A percentile compares a stretch with the other conserved stretches of the same genome.
phyloP scores from a whole-genome alignment of 2,888 invertebrate genomes.

The Nomada lathburiana region DNA sequence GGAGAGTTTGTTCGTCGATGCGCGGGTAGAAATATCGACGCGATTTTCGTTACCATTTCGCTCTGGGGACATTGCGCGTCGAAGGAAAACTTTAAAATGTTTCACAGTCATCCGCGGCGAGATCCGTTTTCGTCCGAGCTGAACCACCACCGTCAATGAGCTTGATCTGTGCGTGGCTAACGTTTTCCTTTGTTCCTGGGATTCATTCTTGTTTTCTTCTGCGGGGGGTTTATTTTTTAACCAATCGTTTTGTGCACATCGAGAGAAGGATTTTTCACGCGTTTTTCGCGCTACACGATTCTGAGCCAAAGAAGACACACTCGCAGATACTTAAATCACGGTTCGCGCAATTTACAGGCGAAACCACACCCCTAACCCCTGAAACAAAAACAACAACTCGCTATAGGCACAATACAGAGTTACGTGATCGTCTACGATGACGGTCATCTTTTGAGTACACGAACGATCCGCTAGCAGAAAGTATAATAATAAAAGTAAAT shows the following conservation, averaged over 20 bases:
- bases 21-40: neutral
- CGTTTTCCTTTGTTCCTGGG: constrained; percentile 2
- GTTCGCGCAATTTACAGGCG: constrained; percentile 21
- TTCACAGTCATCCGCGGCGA: constrained; percentile 55
- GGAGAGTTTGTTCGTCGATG: neutral
- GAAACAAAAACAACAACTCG: constrained; percentile 3
- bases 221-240: neutral
- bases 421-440: neutral
- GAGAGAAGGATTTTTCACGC: neutral
- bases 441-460: constrained; percentile 5
- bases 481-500: no score
- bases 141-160: neutral
- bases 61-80: neutral
- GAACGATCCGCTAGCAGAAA: constrained; percentile 23
- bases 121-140: constrained; percentile 77
- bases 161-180: neutral
- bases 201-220: neutral
- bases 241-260: neutral
- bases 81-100: neutral
- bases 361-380: constrained; percentile 13
- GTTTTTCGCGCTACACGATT: constrained; percentile 42
- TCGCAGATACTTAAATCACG: constrained; percentile 59
- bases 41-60: constrained; percentile 12
- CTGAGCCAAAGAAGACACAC: constrained; percentile 55
- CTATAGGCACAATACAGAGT: neutral